Base-by-base conservation (phyloP, 2,888 invertebrate genomes). In the Meta bourneti region DNA sequence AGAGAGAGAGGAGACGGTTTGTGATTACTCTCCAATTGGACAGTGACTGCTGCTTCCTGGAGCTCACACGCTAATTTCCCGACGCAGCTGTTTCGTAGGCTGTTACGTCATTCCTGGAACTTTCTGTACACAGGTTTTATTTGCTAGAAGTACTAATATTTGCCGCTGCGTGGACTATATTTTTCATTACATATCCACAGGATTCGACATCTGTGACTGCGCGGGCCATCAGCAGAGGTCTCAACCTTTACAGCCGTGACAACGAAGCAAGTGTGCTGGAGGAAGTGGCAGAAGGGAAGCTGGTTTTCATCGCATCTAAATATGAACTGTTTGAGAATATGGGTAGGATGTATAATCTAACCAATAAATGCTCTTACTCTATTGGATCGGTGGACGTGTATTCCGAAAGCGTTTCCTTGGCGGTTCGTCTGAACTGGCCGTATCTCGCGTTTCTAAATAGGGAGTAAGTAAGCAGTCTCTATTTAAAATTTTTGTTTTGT, bases 381-480 rank as follows among this genome's bases (percentile, higher is more conserved):
- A 71, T 93, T 54, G 97, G 97, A 83, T 95, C 95, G 7, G 97
- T 98, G 94, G 97, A 97, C 92, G 97, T 98, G 94, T 95, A 97
- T 93, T 96, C 97, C 79, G 98, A 98, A 94, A 96, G 97, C 94
- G 96, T 98, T 71, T 97, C 97, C 0, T 96, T 98, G 95, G 96
- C 97, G 85, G 95, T 98, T 13, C 96, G 97, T 0, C 95, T 96
- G 0, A 96, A 96, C 20, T 98, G 97, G 94, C 98, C 98, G 0
- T 98, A 98, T 94, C 95, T 97, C 13, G 94, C 96, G 2, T 95
- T 97, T 84, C 96, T 98, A 69, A 97, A 98, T 94, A 96, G 96
- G 91, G 97, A 98, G 97, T 97, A 95, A 96, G 97, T 95, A 78
- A 4, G 48, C 61, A 61, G 11, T 51, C 19, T 51, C 20, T 48